Evolutionary conservation across 2,113 vertebrate genomes (phyloP).

Genomic region (Burhinus bistriatus): DNA sequence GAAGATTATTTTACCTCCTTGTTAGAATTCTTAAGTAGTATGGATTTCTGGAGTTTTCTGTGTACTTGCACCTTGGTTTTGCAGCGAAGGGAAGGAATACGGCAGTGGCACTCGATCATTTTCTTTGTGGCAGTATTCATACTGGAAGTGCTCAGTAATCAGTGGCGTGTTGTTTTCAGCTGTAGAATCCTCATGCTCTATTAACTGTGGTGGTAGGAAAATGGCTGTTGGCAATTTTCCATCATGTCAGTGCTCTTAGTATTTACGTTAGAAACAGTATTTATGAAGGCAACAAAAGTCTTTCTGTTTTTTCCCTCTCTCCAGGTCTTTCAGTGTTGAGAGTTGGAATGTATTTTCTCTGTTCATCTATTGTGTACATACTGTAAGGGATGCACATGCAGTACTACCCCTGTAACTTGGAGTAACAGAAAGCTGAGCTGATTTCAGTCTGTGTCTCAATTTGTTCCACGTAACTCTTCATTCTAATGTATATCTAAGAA

Average conservation of each 20-base stretch:
- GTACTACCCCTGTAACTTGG: neutral
- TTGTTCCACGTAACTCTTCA: neutral
- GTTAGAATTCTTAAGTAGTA: neutral
- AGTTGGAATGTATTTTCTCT: slow-evolving; percentile 17
- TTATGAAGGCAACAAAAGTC: slow-evolving; percentile 43
- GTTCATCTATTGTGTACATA: neutral
- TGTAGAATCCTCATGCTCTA: slow-evolving; percentile 57
- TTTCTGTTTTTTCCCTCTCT: neutral
- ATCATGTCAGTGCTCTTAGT: slow-evolving; percentile 52
- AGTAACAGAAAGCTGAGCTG: neutral
- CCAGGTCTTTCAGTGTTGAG: neutral
- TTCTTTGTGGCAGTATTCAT: slow-evolving; percentile 5
- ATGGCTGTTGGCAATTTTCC: slow-evolving; percentile 70
- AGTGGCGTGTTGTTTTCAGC: slow-evolving; percentile 20
- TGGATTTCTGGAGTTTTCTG: neutral
- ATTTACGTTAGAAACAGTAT: slow-evolving; percentile 47
- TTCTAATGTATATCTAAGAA: neutral
- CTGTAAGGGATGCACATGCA: neutral
- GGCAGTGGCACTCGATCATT: neutral
- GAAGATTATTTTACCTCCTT: neutral
- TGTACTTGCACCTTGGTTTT: neutral
- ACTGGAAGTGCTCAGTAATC: slow-evolving; percentile 12
- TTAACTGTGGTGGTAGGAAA: slow-evolving; percentile 71
- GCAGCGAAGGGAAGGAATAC: neutral
- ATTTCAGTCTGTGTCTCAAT: neutral